These are phyloP conservation scores for Cyprinodon diabolis DNA, from an alignment of 2,797 vertebrate genomes.

Conservation along the genomic window DNA sequence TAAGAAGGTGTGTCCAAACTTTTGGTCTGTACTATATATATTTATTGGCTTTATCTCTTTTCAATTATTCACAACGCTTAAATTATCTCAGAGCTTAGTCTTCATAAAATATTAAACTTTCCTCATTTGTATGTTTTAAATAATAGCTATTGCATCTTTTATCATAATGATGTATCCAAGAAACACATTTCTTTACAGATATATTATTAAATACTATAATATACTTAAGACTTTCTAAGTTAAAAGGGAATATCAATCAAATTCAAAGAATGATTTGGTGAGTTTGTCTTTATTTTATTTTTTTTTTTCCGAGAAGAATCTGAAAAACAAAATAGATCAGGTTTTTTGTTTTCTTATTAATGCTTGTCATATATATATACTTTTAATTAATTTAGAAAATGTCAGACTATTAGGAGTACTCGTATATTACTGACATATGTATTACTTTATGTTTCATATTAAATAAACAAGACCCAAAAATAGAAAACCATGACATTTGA, in stretches of 20 bases:
- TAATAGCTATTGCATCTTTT: too few species aligned
- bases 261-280: neutral
- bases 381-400: slow-evolving; percentile 70
- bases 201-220: too few species aligned
- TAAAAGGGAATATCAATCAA: too few species aligned
- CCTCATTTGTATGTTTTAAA: too few species aligned
- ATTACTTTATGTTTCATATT: slow-evolving; percentile 64
- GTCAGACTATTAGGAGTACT: slow-evolving; percentile 67
- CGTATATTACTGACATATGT: slow-evolving; percentile 75
- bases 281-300: neutral
- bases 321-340: slow-evolving; percentile 57
- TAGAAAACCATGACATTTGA: slow-evolving; percentile 72
- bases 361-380: slow-evolving; percentile 73
- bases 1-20: too few species aligned
- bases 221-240: too few species aligned
- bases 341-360: slow-evolving; percentile 70
- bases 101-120: too few species aligned
- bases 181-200: neutral
- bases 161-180: too few species aligned
- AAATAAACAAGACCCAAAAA: slow-evolving; percentile 70
- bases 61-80: too few species aligned
- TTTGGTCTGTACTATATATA: too few species aligned
- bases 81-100: too few species aligned
- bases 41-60: too few species aligned
- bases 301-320: slow-evolving; percentile 20